Percentiles rank a stretch among this genome's conserved stretches.
Evolutionary conservation across 2,888 invertebrate genomes (phyloP).

Genomic region (Rotaria macrura): DNA sequence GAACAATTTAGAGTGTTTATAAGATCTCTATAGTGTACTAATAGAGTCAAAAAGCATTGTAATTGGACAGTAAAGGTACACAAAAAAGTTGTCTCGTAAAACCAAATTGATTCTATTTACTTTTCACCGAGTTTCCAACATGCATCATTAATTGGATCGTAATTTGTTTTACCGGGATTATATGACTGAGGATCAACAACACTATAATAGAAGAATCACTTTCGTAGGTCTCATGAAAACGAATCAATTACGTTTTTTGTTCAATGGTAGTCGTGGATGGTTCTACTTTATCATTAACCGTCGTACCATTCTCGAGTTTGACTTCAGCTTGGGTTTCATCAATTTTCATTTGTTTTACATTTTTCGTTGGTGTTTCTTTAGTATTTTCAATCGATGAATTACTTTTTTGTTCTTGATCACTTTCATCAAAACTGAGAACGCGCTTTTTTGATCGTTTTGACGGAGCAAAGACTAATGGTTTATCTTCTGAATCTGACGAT

Average conservation of each 20-base stretch:
- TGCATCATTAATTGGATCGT: conserved; percentile 72
- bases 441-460: neutral
- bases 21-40: too few relatives aligned
- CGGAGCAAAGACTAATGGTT: neutral
- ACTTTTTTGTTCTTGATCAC: neutral
- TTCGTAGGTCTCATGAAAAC: neutral
- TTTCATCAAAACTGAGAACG: neutral
- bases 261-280: neutral
- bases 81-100: conserved; percentile 51
- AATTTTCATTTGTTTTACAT: neutral
- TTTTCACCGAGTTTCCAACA: conserved; percentile 64
- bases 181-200: conserved; percentile 49
- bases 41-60: too few relatives aligned
- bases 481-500: neutral
- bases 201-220: neutral
- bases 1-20: too few relatives aligned
- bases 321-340: neutral
- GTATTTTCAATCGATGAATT: neutral
- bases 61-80: too few relatives aligned
- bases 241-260: neutral
- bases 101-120: conserved; percentile 44
- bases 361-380: neutral
- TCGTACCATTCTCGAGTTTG: neutral
- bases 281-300: neutral
- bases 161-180: conserved; percentile 63